Percentiles rank a stretch among this genome's conserved stretches.
These are phyloP conservation scores for Adelognathus sp. DNA, from an alignment of 2,888 invertebrate genomes.

Conservation along the genomic window DNA sequence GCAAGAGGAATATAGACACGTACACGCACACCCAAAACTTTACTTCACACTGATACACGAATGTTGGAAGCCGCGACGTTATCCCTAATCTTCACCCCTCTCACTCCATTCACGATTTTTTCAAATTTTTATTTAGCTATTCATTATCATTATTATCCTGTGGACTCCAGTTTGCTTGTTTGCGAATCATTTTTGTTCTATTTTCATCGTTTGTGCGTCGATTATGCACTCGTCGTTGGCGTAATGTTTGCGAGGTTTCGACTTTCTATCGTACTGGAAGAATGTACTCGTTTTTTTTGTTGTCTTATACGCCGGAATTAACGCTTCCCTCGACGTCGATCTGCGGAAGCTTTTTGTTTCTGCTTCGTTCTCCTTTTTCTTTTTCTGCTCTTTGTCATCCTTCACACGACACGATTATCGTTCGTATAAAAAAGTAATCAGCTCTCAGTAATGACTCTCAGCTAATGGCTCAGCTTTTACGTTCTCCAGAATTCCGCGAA, in stretches of 20 bases:
- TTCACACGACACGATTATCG: conserved; percentile 70
- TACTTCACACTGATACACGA: conserved; percentile 57
- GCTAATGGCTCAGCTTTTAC: conserved; percentile 1
- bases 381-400: conserved; percentile 20
- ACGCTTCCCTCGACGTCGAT: conserved; percentile 49
- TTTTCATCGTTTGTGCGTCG: conserved; percentile 44
- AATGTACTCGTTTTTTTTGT: conserved; percentile 10
- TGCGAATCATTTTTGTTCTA: conserved; percentile 34
- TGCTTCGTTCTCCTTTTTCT: neutral
- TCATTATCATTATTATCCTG: conserved; percentile 50
- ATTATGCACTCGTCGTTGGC: conserved; percentile 48
- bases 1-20: conserved; percentile 73
- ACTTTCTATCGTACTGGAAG: conserved; percentile 28
- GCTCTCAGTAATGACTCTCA: conserved; percentile 60
- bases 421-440: conserved; percentile 76
- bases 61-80: conserved; percentile 44
- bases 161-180: conserved; percentile 55
- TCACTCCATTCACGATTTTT: neutral
- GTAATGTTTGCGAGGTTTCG: conserved; percentile 37
- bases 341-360: conserved; percentile 1
- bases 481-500: neutral
- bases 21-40: conserved; percentile 74
- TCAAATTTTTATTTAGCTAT: neutral
- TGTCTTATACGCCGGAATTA: neutral
- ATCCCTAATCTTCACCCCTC: conserved; percentile 4